Evolutionary conservation across 1,140 invertebrate species (phyloP).

Genomic region (Myzus persicae): DNA sequence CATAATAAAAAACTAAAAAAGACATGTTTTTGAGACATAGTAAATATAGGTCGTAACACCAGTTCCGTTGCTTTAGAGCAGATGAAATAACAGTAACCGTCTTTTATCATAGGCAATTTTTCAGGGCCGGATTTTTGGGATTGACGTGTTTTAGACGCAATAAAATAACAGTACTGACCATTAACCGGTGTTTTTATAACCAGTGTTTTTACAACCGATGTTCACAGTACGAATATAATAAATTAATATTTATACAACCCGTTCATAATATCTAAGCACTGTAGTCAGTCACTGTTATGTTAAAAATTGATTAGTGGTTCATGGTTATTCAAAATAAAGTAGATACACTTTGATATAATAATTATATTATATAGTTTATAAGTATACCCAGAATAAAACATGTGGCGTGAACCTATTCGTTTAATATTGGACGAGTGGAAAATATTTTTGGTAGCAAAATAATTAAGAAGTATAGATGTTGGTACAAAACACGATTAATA

Average conservation of each 20-base stretch:
- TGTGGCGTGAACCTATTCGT: background rate
- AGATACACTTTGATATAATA: background rate
- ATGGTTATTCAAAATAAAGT: background rate
- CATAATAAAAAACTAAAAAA: background rate
- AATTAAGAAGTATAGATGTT: no score
- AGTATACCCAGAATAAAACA: no score
- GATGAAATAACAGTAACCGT: background rate
- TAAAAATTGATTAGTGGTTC: background rate
- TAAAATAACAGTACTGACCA: background rate
- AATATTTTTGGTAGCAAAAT: no score
- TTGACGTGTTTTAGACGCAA: background rate
- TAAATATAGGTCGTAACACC: background rate
- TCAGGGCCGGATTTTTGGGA: background rate
- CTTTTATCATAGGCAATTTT: background rate
- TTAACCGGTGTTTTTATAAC: background rate
- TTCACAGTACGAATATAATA: background rate
- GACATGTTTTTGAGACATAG: background rate
- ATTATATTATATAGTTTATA: background rate
- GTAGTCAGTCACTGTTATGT: background rate
- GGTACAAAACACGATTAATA: no score
- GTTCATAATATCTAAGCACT: background rate
- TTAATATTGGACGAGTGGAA: no score
- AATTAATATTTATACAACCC: background rate
- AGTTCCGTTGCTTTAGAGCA: background rate
- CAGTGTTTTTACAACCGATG: background rate